Conservation (phyloP, 2,888 invertebrate species). For the Therioaphis trifolii region DNA sequence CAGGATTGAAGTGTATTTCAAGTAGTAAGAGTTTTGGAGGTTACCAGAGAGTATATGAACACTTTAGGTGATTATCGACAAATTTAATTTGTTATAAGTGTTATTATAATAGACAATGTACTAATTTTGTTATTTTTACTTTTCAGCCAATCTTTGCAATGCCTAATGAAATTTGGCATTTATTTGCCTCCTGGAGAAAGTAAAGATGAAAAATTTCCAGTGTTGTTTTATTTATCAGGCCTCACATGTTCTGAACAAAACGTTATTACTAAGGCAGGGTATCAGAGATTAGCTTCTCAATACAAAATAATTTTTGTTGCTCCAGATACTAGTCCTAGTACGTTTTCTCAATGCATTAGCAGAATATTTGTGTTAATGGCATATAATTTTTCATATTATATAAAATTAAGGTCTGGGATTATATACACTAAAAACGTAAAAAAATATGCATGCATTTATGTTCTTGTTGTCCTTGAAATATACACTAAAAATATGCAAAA, state of each 20-base stretch:
- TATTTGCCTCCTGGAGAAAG: slow-evolving; percentile 83
- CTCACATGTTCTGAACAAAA: slow-evolving; percentile 95
- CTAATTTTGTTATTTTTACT: slow-evolving; percentile 55
- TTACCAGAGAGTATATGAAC: slow-evolving; percentile 84
- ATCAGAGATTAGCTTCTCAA: slow-evolving; percentile 89
- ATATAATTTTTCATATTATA: too few relatives aligned
- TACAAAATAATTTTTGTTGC: slow-evolving; percentile 88
- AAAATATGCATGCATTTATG: too few relatives aligned
- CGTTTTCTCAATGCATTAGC: slow-evolving; percentile 62
- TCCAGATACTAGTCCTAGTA: slow-evolving; percentile 93
- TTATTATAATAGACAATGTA: slow-evolving; percentile 62
- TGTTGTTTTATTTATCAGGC: slow-evolving; percentile 92
- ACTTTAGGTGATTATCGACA: too few relatives aligned
- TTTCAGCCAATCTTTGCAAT: slow-evolving; percentile 78
- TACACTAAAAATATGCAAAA: too few relatives aligned
- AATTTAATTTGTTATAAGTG: too few relatives aligned
- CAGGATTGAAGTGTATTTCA: slow-evolving; percentile 69
- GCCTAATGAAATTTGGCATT: slow-evolving; percentile 93
- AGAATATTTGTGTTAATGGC: too few relatives aligned
- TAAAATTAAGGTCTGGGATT: too few relatives aligned
- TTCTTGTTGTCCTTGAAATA: too few relatives aligned
- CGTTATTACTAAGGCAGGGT: slow-evolving; percentile 95
- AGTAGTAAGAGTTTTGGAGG: slow-evolving; percentile 84
- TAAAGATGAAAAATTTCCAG: slow-evolving; percentile 76
- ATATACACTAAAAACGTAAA: too few relatives aligned